Evolutionary conservation across 2,797 vertebrate genomes (phyloP), one percentile per base, ranked within the genome.

Genomic region (Phalloptychus januarius): DNA sequence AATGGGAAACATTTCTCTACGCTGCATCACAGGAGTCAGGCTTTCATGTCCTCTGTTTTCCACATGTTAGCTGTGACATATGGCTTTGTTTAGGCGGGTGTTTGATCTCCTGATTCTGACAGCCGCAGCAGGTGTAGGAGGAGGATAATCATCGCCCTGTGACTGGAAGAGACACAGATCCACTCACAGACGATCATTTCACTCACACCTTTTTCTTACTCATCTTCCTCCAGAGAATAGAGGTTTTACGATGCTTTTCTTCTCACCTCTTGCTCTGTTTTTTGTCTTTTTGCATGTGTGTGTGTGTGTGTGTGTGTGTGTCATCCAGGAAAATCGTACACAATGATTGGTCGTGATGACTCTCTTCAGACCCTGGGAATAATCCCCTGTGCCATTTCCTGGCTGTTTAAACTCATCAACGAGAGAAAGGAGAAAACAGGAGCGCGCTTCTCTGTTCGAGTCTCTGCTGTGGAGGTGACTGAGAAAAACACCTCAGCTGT

Each of bases 351-450:
- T 3, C 96, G 94, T 56, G 98, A 99, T 48, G 97, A 98, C 86
- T 98, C 98, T 71, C 98, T 97, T 91, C 98, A 99, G 94, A 97
- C 95, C 86, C 95, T 99, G 16, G 98, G 98, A 42, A 97, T 99
- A 89, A 98, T 99, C 88, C 98, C 98, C 20, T 99, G 98, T 83
- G 97, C 98, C 86, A 99, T 99, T 91, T 99, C 98, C 38, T 99
- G 98, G 98, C 95, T 99, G 82, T 99, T 99, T 95, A 99, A 98
- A 79, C 94, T 99, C 85, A 99, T 99, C 84, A 97, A 98, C 1
- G 98, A 99, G 89, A 95, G 98, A 56, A 99, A 98, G 86, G 98
- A 99, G 85, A 99, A 99, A 94, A 99, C 98, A 0, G 98, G 98
- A 69, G 97, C 98, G 0, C 97, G 98, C 15, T 99, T 99, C 93